Percentiles rank a stretch among this genome's conserved stretches.
phyloP scores from a whole-genome alignment of 2,888 invertebrate genomes.

The Nephrotoma guestfalica region DNA sequence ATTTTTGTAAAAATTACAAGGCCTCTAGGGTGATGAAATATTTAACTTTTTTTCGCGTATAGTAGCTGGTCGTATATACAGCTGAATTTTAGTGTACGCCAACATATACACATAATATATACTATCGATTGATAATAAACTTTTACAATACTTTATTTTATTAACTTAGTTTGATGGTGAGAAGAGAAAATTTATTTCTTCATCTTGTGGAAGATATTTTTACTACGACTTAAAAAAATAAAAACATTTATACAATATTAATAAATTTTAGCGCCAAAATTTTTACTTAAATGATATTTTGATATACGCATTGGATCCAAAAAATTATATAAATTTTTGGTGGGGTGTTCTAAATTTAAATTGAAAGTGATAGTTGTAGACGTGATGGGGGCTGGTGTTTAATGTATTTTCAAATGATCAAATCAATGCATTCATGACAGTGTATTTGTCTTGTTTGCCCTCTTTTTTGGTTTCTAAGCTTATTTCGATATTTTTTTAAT shows the following conservation, averaged over 20 bases:
- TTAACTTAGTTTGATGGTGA: not conserved
- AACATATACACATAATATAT: not conserved
- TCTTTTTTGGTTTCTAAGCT: too few relatives aligned
- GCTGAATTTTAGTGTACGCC: not conserved
- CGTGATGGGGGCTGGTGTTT: too few relatives aligned
- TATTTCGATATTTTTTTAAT: too few relatives aligned
- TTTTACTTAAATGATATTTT: not conserved
- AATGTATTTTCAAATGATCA: too few relatives aligned
- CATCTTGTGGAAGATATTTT: not conserved
- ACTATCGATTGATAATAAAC: not conserved
- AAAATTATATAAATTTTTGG: too few relatives aligned
- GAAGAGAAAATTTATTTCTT: not conserved
- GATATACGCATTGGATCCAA: too few relatives aligned
- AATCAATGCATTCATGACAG: too few relatives aligned
- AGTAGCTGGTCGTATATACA: not conserved
- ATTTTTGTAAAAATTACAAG: not conserved
- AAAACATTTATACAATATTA: not conserved
- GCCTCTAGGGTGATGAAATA: not conserved
- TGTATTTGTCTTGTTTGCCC: too few relatives aligned
- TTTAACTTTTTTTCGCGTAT: not conserved
- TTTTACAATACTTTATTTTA: not conserved
- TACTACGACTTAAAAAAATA: not conserved
- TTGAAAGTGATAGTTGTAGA: too few relatives aligned
- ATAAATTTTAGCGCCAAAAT: not conserved
- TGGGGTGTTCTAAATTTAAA: too few relatives aligned